phyloP scores from a whole-genome alignment of 2,797 vertebrate genomes.

The Spinibarbus caldwelli region DNA sequence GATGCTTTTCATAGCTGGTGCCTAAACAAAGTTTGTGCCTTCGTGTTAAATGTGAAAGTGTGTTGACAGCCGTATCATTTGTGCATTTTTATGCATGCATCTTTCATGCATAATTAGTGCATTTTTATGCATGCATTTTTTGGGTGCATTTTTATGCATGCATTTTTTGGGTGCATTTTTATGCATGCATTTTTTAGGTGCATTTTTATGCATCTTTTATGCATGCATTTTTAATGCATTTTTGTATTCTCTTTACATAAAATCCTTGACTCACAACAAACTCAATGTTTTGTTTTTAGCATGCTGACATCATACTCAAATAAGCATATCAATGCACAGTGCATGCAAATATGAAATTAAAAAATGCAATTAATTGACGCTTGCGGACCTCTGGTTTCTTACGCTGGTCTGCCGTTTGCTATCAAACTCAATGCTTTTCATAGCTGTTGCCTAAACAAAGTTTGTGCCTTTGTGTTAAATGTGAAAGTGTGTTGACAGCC shows the following conservation, averaged over 20 bases:
- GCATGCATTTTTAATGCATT: background rate
- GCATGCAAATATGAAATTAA: too few species aligned
- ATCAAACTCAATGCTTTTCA: background rate
- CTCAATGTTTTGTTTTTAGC: background rate
- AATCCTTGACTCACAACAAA: background rate
- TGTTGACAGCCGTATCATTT: background rate
- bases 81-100: background rate
- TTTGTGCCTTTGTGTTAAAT: constrained; percentile 1
- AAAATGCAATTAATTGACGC: background rate
- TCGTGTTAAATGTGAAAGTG: background rate
- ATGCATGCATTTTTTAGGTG: too few species aligned
- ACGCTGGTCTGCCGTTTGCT: background rate
- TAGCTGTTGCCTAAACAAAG: background rate
- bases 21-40: background rate
- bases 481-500: background rate
- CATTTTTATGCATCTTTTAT: too few species aligned
- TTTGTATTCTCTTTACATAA: background rate
- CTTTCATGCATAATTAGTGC: background rate
- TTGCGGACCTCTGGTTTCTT: background rate
- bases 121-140: too few species aligned
- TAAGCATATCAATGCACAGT: background rate
- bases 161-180: too few species aligned
- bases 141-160: too few species aligned
- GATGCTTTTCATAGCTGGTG: background rate
- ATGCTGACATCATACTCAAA: background rate